These are phyloP conservation scores for Oscheius sp. DNA, from an alignment of 2,888 invertebrate species.

Conservation along the genomic window DNA sequence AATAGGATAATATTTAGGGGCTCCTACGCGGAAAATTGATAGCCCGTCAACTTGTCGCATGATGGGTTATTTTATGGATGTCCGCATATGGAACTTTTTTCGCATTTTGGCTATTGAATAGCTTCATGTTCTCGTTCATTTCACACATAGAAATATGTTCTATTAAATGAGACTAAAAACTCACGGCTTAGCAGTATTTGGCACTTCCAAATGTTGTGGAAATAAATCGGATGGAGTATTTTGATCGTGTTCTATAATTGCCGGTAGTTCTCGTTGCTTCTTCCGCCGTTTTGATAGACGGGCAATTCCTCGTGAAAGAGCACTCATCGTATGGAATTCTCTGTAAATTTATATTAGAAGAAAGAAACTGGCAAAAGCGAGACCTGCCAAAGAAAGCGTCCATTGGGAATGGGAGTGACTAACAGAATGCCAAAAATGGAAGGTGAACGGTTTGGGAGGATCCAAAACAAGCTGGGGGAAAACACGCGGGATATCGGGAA, in stretches of 20 bases:
- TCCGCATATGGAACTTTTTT: neutral
- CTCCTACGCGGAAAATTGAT: slow-evolving; percentile 23
- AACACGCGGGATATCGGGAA: neutral
- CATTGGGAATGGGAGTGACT: neutral
- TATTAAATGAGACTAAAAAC: neutral
- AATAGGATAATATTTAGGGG: neutral
- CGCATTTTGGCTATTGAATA: no score
- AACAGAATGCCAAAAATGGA: neutral
- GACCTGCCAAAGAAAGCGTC: neutral
- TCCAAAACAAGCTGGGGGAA: neutral
- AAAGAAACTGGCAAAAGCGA: slow-evolving; percentile 1
- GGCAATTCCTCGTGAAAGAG: slow-evolving; percentile 23
- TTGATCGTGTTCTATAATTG: slow-evolving; percentile 29
- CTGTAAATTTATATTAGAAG: slow-evolving; percentile 2
- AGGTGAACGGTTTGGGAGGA: neutral
- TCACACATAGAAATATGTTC: no score
- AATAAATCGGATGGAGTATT: neutral
- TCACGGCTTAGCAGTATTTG: slow-evolving; percentile 24
- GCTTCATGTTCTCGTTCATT: no score
- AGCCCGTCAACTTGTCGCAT: slow-evolving; percentile 8
- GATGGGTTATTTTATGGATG: neutral
- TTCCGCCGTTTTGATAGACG: slow-evolving; percentile 32
- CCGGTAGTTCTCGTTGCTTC: slow-evolving; percentile 27
- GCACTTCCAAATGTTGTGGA: slow-evolving; percentile 17
- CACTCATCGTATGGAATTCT: slow-evolving; percentile 23